Base-by-base conservation (phyloP, 2,797 vertebrate species). In the Tokudaia muenninki region DNA sequence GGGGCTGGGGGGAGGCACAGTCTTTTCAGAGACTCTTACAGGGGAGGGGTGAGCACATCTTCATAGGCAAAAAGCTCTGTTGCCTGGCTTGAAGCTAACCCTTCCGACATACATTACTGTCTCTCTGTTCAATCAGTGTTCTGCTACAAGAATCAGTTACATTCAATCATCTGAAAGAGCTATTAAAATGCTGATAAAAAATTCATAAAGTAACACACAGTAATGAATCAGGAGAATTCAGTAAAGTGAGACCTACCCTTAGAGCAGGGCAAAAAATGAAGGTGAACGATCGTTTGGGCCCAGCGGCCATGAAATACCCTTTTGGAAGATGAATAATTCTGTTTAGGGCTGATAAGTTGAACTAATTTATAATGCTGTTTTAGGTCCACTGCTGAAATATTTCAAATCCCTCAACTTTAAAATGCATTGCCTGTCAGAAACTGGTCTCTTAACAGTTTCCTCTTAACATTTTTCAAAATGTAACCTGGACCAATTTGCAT, bases 331-430 rank as follows among this genome's bases (percentile, higher is more conserved):
- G 98, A 99, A 99, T 99, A 99, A 99, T 99, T 99, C 98, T 99
- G 99, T 99, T 99, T 99, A 99, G 99, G 99, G 98, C 99, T 99
- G 98, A 99, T 99, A 99, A 99, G 99, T 99, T 99, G 98, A 99
- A 98, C 98, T 99, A 99, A 99, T 99, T 99, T 99, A 99, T 98
- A 99, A 99, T 99, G 99, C 99, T 99, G 98, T 99, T 99, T 99
- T 99, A 99, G 99, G 98, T 99, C 98, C 98, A 99, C 98, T 98
- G 98, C 99, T 99, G 99, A 99, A 99, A 99, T 99, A 99, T 99
- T 99, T 99, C 99, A 99, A 98, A 99, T 99, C 98, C 98, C 98
- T 99, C 98, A 99, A 99, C 98, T 99, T 99, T 98, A 98, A 99
- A 99, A 99, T 98, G 99, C 99, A 99, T 99, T 99, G 98, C 98